A percentile compares a stretch with the other conserved stretches of the same genome.
phyloP scores from a whole-genome alignment of 1,140 invertebrate genomes.

The Drosophila kanapiae region DNA sequence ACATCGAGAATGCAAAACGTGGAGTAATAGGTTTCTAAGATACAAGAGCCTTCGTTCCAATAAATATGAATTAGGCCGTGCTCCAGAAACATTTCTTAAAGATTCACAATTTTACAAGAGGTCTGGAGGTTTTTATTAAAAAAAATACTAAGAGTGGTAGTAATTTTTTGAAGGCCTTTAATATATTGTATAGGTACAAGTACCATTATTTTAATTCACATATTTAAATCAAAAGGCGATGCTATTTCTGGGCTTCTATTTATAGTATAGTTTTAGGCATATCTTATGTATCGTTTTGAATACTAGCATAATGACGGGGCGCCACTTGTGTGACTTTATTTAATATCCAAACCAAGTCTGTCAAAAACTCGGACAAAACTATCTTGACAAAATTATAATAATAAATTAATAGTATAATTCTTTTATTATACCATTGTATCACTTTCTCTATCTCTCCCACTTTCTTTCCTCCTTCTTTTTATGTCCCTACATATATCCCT shows the following conservation, averaged over 20 bases:
- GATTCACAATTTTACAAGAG: too few species aligned
- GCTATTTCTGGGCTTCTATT: background rate
- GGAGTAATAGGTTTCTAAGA: background rate
- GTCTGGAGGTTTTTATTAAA: background rate
- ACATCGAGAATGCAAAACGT: background rate
- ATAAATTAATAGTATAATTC: too few species aligned
- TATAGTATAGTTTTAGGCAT: conserved; percentile 46
- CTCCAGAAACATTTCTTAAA: background rate
- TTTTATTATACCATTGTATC: too few species aligned
- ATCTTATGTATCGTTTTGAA: background rate
- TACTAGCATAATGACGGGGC: too few species aligned
- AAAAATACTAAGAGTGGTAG: too few species aligned
- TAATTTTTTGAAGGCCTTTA: background rate
- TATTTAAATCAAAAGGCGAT: background rate
- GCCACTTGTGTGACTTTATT: background rate
- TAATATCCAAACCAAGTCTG: background rate
- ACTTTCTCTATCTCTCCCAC: too few species aligned
- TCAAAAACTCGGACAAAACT: background rate
- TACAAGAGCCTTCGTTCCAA: background rate
- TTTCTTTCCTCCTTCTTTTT: too few species aligned
- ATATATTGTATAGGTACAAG: background rate
- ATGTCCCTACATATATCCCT: too few species aligned
- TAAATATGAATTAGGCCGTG: conserved; percentile 1
- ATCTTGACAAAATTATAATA: background rate
- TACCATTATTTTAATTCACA: too few species aligned